phyloP scores from a whole-genome alignment of 2,888 invertebrate genomes.

The Xanthostigma xanthostigma region DNA sequence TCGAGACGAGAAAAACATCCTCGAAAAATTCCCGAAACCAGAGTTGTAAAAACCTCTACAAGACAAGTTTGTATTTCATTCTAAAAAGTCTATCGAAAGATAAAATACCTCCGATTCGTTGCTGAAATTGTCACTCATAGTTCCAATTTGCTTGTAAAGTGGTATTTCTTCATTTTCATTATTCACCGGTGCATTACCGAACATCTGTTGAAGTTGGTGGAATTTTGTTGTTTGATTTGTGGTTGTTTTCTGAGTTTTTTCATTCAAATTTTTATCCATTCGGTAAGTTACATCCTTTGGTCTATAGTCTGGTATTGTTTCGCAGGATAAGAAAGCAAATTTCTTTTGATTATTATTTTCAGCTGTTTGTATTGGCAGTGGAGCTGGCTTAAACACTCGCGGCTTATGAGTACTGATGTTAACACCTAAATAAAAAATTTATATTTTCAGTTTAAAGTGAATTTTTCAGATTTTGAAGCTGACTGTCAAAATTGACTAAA shows the following conservation, averaged over 20 bases:
- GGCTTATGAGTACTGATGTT: slow-evolving; percentile 58
- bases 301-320: slow-evolving; percentile 75
- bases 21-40: no score
- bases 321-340: slow-evolving; percentile 73
- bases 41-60: no score
- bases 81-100: slow-evolving; percentile 4
- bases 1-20: no score
- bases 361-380: slow-evolving; percentile 31
- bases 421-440: slow-evolving; percentile 37
- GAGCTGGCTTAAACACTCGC: slow-evolving; percentile 38
- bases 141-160: slow-evolving; percentile 40
- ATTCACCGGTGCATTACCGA: slow-evolving; percentile 39
- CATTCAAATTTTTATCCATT: slow-evolving; percentile 26
- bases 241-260: slow-evolving; percentile 59
- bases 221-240: slow-evolving; percentile 69
- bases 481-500: no score
- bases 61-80: no score
- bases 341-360: slow-evolving; percentile 72
- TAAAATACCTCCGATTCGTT: slow-evolving; percentile 39
- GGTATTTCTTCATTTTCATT: slow-evolving; percentile 26
- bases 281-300: slow-evolving; percentile 39
- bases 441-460: no score
- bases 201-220: slow-evolving; percentile 63
- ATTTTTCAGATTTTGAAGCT: no score
- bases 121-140: slow-evolving; percentile 40